phyloP scores from a whole-genome alignment of 2,113 vertebrate species.

The Seriola rivoliana region DNA sequence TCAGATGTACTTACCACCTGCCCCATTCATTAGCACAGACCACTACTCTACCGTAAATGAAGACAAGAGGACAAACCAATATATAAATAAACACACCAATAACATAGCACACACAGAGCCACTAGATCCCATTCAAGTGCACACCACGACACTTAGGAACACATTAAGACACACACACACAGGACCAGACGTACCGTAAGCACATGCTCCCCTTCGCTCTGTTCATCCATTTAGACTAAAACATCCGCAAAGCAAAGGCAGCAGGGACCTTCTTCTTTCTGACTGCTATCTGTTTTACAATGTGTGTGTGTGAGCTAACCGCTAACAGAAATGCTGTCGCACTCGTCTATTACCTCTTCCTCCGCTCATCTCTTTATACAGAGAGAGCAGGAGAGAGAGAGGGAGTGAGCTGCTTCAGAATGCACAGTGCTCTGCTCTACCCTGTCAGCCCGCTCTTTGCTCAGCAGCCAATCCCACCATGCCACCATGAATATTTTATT shows the following conservation, averaged over 20 bases:
- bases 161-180: conserved; percentile 35
- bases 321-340: conserved; percentile 58
- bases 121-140: conserved; percentile 29
- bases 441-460: conserved; percentile 74
- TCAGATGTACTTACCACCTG: conserved; percentile 45
- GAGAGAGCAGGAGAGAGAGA: conserved; percentile 41
- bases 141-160: conserved; percentile 26
- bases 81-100: conserved; percentile 33
- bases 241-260: conserved; percentile 61
- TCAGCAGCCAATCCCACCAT: conserved; percentile 79
- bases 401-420: conserved; percentile 57
- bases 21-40: conserved; percentile 44
- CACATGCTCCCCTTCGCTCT: conserved; percentile 74
- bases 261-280: conserved; percentile 45
- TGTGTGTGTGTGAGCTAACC: conserved; percentile 39
- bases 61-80: conserved; percentile 43
- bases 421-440: conserved; percentile 66
- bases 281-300: conserved; percentile 34
- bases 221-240: conserved; percentile 79
- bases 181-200: conserved; percentile 74
- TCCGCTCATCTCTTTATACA: conserved; percentile 76
- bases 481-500: conserved; percentile 83
- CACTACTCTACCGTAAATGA: conserved; percentile 4
- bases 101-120: conserved; percentile 32
- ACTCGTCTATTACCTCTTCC: conserved; percentile 66